Evolutionary conservation across 2,113 vertebrate species (phyloP), one percentile per base, ranked within the genome.

Genomic region (Spilogale gracilis): DNA sequence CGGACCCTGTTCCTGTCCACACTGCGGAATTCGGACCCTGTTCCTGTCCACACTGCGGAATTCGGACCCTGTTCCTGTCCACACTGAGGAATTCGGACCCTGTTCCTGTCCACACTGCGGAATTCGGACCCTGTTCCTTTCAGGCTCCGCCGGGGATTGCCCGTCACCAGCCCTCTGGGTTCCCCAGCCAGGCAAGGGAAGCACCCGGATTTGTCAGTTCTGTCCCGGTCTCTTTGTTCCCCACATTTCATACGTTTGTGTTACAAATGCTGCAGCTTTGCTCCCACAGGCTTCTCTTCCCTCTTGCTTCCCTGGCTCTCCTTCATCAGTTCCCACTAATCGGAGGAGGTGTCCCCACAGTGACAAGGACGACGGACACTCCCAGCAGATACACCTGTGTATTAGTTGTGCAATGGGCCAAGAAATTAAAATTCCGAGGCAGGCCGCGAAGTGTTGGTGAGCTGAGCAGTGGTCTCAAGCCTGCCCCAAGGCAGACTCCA

Each of bases 191-290:
- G 13, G 6, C 27, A 67, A 14, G 76, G 0, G 11, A 56, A 9
- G 20, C 1, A 5, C 69, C 3, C 54, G 23, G 30, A 1, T 23
- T 1, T 43, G 45, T 76, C 32, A 3, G 27, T 65, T 56, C 65
- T 32, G 0, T 13, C 17, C 25, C n/a, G 0, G 13, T 2, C 6
- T 43, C 65, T 91, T 52, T 25, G 74, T n/a, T 17, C 43, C 87
- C 32, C 27, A 0, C 0, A 0, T 45, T 3, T 79, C 67, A 50
- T 20, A 27, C 14, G 5, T 50, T 48, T 18, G 6, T 73, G 1
- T 25, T 25, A 3, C 11, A 61, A 43, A 6, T 1, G 12, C 9
- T 25, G 3, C 6, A 43, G 17, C 0, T 0, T 71, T 18, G 38
- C 61, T 67, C 21, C 78, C 30, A 45, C 45, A 5, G 48, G 50